These are phyloP conservation scores for Alca torda DNA, from an alignment of 2,797 vertebrate species.

Conservation along the genomic window DNA sequence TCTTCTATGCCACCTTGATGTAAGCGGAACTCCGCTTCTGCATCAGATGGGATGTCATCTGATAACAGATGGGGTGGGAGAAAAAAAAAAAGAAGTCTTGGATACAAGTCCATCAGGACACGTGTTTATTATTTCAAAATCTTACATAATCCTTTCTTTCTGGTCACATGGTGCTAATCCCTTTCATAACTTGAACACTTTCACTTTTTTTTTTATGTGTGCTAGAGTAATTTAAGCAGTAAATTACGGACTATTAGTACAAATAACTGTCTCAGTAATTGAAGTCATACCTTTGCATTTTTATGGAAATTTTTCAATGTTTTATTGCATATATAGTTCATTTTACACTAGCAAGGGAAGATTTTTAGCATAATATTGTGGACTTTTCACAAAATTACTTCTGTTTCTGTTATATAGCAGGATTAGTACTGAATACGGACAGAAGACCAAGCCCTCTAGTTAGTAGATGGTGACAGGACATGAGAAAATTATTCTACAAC, in stretches of 20 bases:
- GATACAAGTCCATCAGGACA: background rate
- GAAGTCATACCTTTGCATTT: background rate
- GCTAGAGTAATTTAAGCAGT: background rate
- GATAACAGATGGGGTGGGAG: background rate
- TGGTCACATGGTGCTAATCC: background rate
- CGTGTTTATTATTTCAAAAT: background rate
- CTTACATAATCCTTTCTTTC: background rate
- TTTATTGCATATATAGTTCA: background rate
- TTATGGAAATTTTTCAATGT: background rate
- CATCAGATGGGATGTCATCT: conserved; percentile 91
- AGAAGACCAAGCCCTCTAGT: background rate
- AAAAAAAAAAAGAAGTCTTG: background rate
- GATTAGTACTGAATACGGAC: background rate
- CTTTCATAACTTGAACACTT: background rate
- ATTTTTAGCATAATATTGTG: background rate
- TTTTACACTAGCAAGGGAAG: background rate
- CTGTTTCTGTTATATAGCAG: background rate
- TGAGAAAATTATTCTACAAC: background rate
- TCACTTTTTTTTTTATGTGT: background rate
- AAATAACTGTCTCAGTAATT: background rate
- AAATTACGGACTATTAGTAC: background rate
- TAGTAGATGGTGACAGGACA: background rate
- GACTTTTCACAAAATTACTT: background rate
- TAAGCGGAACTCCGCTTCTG: conserved; percentile 85
- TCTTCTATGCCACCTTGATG: conserved; percentile 54